Evolutionary conservation across 2,797 vertebrate species (phyloP).

Genomic region (Poeciliopsis presidionis): DNA sequence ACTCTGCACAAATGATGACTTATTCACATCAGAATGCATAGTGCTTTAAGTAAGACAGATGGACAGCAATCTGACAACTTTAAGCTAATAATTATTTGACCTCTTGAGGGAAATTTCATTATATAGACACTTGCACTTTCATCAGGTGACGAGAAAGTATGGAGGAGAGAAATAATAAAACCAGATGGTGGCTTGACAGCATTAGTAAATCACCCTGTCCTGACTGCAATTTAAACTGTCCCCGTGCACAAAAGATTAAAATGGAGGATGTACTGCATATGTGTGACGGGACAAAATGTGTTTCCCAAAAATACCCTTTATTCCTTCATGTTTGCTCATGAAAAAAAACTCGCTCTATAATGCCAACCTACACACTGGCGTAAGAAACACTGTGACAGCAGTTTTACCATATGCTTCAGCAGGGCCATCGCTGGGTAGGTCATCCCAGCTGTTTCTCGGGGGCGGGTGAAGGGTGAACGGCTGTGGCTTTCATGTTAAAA

Average conservation of each 20-base stretch:
- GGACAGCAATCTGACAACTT: not conserved
- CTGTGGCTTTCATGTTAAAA: not conserved
- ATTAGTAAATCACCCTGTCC: not conserved
- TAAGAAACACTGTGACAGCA: not conserved
- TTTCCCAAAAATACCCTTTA: not conserved
- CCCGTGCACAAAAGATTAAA: not conserved
- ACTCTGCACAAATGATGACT: not conserved
- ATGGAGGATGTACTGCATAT: not conserved
- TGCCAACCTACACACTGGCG: not conserved
- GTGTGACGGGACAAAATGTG: not conserved
- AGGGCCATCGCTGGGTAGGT: not conserved
- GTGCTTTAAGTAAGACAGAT: not conserved
- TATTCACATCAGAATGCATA: not conserved
- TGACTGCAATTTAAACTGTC: not conserved
- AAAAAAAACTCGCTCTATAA: not conserved
- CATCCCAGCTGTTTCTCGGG: not conserved
- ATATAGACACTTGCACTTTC: not conserved
- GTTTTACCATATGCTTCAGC: conserved; percentile 4
- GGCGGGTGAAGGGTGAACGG: not conserved
- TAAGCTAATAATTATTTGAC: not conserved
- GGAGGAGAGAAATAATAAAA: not conserved
- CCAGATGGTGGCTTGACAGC: not conserved
- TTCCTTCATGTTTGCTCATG: not conserved
- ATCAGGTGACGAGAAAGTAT: not conserved
- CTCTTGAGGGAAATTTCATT: not conserved